Conservation (phyloP, 2,888 invertebrate species). For the Stenodema calcarata region DNA sequence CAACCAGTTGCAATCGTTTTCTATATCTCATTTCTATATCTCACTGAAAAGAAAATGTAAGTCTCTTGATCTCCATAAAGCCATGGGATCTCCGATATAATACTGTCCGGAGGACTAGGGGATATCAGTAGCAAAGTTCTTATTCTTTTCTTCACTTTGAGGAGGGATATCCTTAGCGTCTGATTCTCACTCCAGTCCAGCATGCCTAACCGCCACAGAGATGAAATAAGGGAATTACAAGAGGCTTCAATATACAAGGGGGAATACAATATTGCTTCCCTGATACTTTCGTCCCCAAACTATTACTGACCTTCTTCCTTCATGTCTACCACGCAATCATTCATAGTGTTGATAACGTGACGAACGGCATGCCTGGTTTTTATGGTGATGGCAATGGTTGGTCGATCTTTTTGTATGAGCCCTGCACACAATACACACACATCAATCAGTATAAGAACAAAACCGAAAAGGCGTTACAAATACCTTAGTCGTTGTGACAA, state of each 20-base stretch:
- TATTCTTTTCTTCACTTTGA: conserved; percentile 63
- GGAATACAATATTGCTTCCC: too few species aligned
- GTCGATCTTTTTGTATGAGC: conserved; percentile 43
- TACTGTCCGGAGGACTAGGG: not conserved
- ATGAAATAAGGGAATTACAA: too few species aligned
- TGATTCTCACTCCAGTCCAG: conserved; percentile 26
- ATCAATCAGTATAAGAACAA: not conserved
- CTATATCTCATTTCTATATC: not conserved
- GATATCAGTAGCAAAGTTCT: conserved; percentile 57
- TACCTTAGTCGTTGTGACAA: too few species aligned
- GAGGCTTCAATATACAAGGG: too few species aligned
- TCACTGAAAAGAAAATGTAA: conserved; percentile 26
- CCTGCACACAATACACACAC: not conserved
- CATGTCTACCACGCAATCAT: conserved; percentile 37
- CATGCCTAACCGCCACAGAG: not conserved
- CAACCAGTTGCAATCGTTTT: not conserved
- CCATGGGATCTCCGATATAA: conserved; percentile 37
- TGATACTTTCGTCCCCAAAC: too few species aligned
- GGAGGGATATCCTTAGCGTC: conserved; percentile 62
- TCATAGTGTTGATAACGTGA: conserved; percentile 48
- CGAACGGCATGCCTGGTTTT: conserved; percentile 44
- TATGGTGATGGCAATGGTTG: conserved; percentile 31
- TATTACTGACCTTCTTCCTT: conserved; percentile 48
- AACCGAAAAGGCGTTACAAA: too few species aligned
- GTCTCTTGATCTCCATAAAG: conserved; percentile 26